Evolutionary conservation across 2,888 invertebrate species (phyloP).

Genomic region (Chloroclystis v-ata): DNA sequence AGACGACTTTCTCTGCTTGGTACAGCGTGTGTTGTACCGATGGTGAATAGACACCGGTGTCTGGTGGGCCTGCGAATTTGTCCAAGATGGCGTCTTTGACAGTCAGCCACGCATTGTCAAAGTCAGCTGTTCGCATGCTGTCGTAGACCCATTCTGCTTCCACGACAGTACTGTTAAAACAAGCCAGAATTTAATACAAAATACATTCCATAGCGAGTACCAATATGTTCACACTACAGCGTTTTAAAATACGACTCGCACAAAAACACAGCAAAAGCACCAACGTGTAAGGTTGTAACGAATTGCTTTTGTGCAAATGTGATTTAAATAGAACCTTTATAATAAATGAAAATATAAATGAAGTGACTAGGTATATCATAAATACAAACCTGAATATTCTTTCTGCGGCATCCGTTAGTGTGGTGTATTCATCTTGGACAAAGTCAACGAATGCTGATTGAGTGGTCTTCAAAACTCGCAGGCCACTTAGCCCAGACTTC

Average conservation of each 20-base stretch:
- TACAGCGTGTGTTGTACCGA: slow-evolving; percentile 89
- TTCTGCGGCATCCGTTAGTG: slow-evolving; percentile 85
- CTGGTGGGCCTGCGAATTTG: slow-evolving; percentile 86
- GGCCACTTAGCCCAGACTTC: slow-evolving; percentile 82
- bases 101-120: slow-evolving; percentile 82
- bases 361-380: background rate
- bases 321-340: no score
- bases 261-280: no score
- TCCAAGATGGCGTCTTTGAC: slow-evolving; percentile 84
- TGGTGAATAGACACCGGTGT: slow-evolving; percentile 84
- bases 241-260: no score
- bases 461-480: slow-evolving; percentile 87
- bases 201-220: no score
- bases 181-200: no score
- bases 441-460: slow-evolving; percentile 89
- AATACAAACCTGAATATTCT: slow-evolving; percentile 79
- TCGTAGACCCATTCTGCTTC: slow-evolving; percentile 87
- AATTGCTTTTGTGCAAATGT: no score
- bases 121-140: slow-evolving; percentile 80
- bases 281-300: no score
- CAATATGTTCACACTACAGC: no score
- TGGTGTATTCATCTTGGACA: slow-evolving; percentile 87
- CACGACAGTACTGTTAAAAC: slow-evolving; percentile 81
- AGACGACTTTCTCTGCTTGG: slow-evolving; percentile 81
- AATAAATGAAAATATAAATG: no score